Conservation (phyloP, 2,113 vertebrate genomes). For the Felis chaus region DNA sequence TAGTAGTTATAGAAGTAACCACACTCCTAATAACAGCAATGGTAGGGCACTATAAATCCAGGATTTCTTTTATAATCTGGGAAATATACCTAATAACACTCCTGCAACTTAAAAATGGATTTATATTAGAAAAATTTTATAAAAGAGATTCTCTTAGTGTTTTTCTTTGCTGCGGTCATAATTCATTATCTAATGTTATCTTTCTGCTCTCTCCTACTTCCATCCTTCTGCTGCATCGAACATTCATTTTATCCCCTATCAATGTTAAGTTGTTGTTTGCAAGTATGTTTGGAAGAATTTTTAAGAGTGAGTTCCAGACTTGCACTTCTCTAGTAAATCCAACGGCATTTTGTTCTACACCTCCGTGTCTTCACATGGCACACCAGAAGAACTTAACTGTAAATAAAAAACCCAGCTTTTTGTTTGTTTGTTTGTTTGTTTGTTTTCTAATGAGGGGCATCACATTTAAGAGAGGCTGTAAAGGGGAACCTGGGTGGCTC, state of each 20-base stretch:
- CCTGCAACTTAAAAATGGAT: background rate
- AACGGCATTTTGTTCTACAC: background rate
- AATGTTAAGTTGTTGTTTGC: background rate
- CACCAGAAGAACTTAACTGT: background rate
- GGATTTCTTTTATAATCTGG: background rate
- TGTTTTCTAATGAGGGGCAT: background rate
- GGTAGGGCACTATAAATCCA: background rate
- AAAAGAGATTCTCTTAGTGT: background rate
- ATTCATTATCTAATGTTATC: background rate
- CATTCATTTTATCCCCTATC: background rate
- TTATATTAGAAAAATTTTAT: slow-evolving; percentile 3
- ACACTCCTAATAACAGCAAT: background rate
- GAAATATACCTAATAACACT: background rate
- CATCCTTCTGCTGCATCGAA: background rate
- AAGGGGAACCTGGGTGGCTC: too few species aligned
- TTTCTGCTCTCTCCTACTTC: background rate
- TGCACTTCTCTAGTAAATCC: background rate
- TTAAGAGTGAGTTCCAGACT: background rate
- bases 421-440: too few species aligned
- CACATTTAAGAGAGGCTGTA: background rate
- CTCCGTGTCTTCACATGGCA: background rate
- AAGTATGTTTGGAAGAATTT: background rate
- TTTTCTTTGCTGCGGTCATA: background rate
- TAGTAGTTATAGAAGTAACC: background rate
- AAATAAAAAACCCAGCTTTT: background rate